Evolutionary conservation across 30 jellyfish, hydroid and myxozoan species (phyloP).

Genomic region (Sanderia malayensis): DNA sequence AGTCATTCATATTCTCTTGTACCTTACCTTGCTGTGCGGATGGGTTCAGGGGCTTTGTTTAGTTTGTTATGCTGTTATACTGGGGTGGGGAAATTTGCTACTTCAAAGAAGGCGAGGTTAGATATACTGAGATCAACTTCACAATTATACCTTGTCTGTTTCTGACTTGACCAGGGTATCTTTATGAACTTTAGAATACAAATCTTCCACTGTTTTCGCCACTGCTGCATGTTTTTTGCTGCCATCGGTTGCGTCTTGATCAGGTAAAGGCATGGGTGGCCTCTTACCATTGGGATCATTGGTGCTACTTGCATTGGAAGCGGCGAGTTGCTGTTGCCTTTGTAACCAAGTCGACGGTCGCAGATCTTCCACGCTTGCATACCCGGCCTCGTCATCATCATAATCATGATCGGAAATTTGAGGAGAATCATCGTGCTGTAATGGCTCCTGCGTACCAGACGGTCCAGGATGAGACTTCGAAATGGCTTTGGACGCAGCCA

Average conservation of each 20-base stretch:
- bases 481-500: slow-evolving; percentile 12
- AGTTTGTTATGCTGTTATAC: no score
- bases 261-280: slow-evolving; percentile 70
- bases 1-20: no score
- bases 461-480: slow-evolving; percentile 63
- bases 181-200: slow-evolving; percentile 41
- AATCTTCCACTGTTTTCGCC: slow-evolving; percentile 5
- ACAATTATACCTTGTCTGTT: slow-evolving; percentile 30
- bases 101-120: no score
- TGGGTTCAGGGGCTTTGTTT: no score
- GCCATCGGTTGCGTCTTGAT: slow-evolving; percentile 11
- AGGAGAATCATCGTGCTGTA: slow-evolving; percentile 8
- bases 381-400: slow-evolving; percentile 32
- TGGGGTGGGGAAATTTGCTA: no score
- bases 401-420: slow-evolving; percentile 4
- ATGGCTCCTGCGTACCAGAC: slow-evolving; percentile 18
- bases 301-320: slow-evolving; percentile 2
- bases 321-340: neutral
- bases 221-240: no score
- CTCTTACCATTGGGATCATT: slow-evolving; percentile 12
- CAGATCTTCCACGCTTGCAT: slow-evolving; percentile 38
- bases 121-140: no score
- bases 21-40: no score
- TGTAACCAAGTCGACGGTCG: neutral
- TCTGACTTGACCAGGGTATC: neutral